phyloP scores from a whole-genome alignment of 2,888 invertebrate genomes.

The Yponomeuta cagnagella region DNA sequence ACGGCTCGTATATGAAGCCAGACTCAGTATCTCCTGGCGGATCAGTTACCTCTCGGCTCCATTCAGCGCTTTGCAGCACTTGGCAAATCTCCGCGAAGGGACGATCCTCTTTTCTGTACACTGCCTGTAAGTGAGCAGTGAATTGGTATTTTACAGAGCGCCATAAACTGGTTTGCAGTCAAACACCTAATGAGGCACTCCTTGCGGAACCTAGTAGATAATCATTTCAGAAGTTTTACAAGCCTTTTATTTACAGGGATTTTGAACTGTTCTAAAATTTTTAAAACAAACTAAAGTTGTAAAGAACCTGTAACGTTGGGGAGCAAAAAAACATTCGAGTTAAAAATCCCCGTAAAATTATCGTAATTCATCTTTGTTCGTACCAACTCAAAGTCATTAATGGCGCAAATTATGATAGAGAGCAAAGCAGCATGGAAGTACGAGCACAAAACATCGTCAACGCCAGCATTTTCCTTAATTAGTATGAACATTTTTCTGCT shows the following conservation, averaged over 20 bases:
- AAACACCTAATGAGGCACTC: too few relatives aligned
- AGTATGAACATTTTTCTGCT: conserved; percentile 71
- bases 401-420: conserved; percentile 40
- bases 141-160: background rate
- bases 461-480: conserved; percentile 65
- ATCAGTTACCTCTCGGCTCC: conserved; percentile 32
- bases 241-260: too few relatives aligned
- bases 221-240: too few relatives aligned
- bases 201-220: too few relatives aligned
- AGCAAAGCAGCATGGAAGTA: conserved; percentile 82
- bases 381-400: conserved; percentile 49
- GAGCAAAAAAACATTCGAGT: background rate
- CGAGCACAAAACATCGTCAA: conserved; percentile 77
- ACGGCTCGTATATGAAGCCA: conserved; percentile 36
- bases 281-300: too few relatives aligned
- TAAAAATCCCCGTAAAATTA: background rate
- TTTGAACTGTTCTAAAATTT: too few relatives aligned
- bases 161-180: too few relatives aligned
- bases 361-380: conserved; percentile 20
- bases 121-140: background rate
- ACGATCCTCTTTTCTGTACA: conserved; percentile 16
- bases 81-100: conserved; percentile 43
- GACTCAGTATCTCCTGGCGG: conserved; percentile 17
- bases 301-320: too few relatives aligned
- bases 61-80: conserved; percentile 38